Base-by-base conservation (phyloP, 2,113 vertebrate genomes). In the Corythornis madagascariensis region DNA sequence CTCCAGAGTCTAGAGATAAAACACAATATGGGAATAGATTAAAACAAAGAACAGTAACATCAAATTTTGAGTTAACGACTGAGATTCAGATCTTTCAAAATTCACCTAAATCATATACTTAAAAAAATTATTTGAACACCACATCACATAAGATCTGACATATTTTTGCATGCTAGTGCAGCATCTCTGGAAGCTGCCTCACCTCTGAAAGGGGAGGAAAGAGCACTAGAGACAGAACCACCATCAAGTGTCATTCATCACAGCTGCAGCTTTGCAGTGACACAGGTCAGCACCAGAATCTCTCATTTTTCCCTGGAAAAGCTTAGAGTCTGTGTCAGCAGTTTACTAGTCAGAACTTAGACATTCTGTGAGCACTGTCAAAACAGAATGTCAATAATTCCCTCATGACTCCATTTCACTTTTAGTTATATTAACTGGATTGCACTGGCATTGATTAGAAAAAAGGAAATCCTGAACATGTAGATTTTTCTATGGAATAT, bases 381-480 rank as follows among this genome's bases (percentile, higher is more conserved):
- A 91, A 94, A 80, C 28, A 56, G 45, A 86, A 88, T 59, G 65
- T 64, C 89, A 83, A 92, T 93, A 92, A 90, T 90, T 65, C 70
- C 33, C 66, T 92, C 89, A 74, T n/a, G 65, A 91, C 61, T 92
- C 60, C 60, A 88, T 78, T 91, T 72, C 75, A 77, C 25, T 94
- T 91, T 72, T 78, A 92, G 78, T 82, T 59, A 76, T 88, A 72
- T 84, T 72, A 88, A 81, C 65, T 90, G 85, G 48, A 78, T 73
- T 80, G 38, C 20, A 76, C 21, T 66, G 52, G 21, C 52, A 83
- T 63, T 89, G 84, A 85, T 92, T 75, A 75, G 42, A 73, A 89
- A 86, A 86, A 66, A 69, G 19, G 38, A 86, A 91, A 86, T 56
- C n/a, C 56, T 93, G 71, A 94, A 66, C 14, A n/a, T 25, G 33